Percentiles rank a stretch among this genome's conserved stretches.
phyloP scores from a whole-genome alignment of 2,888 invertebrate species.

The Myathropa florea region DNA sequence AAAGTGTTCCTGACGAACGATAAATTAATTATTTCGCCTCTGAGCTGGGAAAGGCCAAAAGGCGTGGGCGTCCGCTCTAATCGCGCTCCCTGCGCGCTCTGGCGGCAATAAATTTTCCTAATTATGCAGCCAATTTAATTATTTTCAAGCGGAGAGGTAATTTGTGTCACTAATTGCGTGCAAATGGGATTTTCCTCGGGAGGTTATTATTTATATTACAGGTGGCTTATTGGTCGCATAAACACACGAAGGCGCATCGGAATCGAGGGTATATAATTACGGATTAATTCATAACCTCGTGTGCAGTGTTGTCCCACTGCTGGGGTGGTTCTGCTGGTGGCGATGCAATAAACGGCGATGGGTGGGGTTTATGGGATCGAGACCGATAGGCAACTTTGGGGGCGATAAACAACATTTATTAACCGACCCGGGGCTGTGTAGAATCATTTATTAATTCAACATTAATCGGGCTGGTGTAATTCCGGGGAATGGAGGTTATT shows the following conservation, averaged over 20 bases:
- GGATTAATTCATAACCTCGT: constrained; percentile 43
- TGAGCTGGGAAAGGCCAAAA: constrained; percentile 15
- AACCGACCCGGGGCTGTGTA: constrained; percentile 22
- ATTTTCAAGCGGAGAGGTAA: constrained; percentile 72
- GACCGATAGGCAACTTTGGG: background rate
- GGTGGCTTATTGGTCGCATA: constrained; percentile 55
- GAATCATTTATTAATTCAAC: constrained; percentile 58
- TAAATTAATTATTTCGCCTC: constrained; percentile 55
- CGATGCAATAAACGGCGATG: constrained; percentile 45
- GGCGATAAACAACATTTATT: constrained; percentile 63
- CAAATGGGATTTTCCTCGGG: constrained; percentile 75
- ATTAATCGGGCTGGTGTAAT: constrained; percentile 60
- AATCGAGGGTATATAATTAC: constrained; percentile 50
- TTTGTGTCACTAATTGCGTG: constrained; percentile 80
- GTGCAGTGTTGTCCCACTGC: background rate
- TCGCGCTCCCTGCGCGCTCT: constrained; percentile 45
- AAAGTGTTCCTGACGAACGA: constrained; percentile 9
- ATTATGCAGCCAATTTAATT: constrained; percentile 70
- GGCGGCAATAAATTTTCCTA: constrained; percentile 64
- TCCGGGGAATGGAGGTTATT: constrained; percentile 34
- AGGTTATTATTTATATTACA: constrained; percentile 69
- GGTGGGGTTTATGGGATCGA: constrained; percentile 20
- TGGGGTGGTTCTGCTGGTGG: background rate
- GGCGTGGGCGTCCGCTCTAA: constrained; percentile 45
- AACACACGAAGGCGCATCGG: constrained; percentile 49